phyloP scores from a whole-genome alignment of 2,797 vertebrate genomes.

The Varecia variegata region DNA sequence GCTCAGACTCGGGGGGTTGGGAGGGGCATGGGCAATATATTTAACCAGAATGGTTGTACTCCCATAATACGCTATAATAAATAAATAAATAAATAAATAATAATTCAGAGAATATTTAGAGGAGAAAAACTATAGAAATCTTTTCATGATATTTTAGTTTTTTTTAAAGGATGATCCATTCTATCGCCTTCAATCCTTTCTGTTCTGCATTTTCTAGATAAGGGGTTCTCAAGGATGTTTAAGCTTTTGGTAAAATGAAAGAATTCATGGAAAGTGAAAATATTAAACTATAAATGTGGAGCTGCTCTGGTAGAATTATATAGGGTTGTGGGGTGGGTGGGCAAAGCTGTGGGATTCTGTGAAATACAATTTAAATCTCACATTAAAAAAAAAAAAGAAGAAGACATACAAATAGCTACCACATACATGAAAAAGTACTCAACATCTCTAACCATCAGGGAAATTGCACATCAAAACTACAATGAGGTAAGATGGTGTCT shows the following conservation, averaged over 20 bases:
- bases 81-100: too few species aligned
- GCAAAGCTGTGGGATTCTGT: not conserved
- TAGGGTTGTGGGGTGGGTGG: not conserved
- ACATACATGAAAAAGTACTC: not conserved
- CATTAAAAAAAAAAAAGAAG: too few species aligned
- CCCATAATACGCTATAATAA: too few species aligned
- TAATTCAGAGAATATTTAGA: not conserved
- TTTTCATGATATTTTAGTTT: not conserved
- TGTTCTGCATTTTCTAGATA: not conserved
- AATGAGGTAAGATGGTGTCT: too few species aligned
- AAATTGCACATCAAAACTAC: not conserved
- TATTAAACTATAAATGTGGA: not conserved
- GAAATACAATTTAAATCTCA: not conserved
- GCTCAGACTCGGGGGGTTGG: too few species aligned
- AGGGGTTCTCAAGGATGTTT: not conserved
- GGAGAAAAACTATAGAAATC: not conserved
- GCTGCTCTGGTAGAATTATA: not conserved
- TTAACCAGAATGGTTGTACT: too few species aligned
- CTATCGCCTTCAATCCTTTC: not conserved
- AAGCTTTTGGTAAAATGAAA: not conserved
- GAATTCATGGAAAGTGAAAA: not conserved
- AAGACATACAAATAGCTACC: too few species aligned
- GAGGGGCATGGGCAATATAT: too few species aligned
- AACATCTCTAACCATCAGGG: not conserved
- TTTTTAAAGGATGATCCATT: not conserved